A percentile compares a stretch with the other conserved stretches of the same genome.
These are phyloP conservation scores for Sebastolobus alascanus DNA, from an alignment of 2,797 vertebrate species.

Conservation along the genomic window DNA sequence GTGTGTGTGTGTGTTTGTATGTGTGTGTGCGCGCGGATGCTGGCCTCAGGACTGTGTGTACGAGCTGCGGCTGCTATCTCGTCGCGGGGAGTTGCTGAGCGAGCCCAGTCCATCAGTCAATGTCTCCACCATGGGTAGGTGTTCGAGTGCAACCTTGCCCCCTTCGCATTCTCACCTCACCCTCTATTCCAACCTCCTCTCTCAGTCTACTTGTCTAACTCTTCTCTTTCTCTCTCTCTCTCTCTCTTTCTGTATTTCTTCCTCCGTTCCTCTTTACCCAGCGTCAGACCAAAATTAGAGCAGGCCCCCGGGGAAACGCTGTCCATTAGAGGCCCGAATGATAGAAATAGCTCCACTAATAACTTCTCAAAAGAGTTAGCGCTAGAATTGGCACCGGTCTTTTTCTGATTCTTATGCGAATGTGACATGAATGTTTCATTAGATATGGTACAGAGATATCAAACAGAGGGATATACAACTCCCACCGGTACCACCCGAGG, in stretches of 20 bases:
- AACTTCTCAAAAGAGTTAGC: conserved; percentile 54
- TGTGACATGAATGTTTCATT: conserved; percentile 68
- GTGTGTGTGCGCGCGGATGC: conserved; percentile 28
- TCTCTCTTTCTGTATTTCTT: conserved; percentile 17
- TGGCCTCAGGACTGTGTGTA: conserved; percentile 89
- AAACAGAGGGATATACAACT: conserved; percentile 21
- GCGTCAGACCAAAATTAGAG: conserved; percentile 67
- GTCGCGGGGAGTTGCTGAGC: conserved; percentile 91
- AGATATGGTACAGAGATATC: conserved; percentile 38
- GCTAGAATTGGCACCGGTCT: conserved; percentile 45
- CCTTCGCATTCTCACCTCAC: conserved; percentile 26
- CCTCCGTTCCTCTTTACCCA: conserved; percentile 34
- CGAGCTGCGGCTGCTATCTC: conserved; percentile 94
- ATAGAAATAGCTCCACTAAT: conserved; percentile 72
- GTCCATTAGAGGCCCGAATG: conserved; percentile 70
- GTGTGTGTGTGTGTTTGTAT: conserved; percentile 41
- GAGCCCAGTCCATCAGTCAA: conserved; percentile 94
- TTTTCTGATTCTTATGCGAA: conserved; percentile 50
- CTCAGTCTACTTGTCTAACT: conserved; percentile 19
- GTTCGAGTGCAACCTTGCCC: conserved; percentile 62
- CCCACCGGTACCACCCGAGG: conserved; percentile 16
- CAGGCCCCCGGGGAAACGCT: conserved; percentile 62
- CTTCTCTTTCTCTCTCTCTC: conserved; percentile 11
- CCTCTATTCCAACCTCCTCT: conserved; percentile 28
- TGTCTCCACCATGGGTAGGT: conserved; percentile 92